Conservation (phyloP, 37 sponge, comb jelly and placozoan species). For the Crambe crambe region DNA sequence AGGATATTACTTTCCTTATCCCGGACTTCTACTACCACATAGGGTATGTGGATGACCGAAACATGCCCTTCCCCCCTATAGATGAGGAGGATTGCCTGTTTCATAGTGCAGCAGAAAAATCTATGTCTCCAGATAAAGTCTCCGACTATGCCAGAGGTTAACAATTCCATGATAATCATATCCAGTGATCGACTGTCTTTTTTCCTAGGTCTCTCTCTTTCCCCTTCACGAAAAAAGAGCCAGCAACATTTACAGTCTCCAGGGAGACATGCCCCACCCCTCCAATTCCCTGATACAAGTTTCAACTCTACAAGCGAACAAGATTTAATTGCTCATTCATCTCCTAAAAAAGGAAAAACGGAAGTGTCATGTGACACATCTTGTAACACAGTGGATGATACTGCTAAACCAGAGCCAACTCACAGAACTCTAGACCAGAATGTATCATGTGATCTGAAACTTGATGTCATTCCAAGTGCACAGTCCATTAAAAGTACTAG, state of each 20-base stretch:
- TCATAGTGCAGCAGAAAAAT: conserved; percentile 13
- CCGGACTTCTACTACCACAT: conserved; percentile 72
- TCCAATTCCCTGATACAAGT: neutral
- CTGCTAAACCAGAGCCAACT: neutral
- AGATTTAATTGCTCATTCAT: too few relatives aligned
- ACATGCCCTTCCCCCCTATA: conserved; percentile 66
- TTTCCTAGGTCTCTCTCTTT: too few relatives aligned
- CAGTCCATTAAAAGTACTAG: neutral
- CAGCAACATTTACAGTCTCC: neutral
- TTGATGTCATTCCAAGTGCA: neutral
- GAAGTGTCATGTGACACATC: too few relatives aligned
- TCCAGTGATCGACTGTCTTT: too few relatives aligned
- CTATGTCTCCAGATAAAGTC: conserved; percentile 32
- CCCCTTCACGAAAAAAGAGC: neutral
- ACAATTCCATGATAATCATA: too few relatives aligned
- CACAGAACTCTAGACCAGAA: neutral
- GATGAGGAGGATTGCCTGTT: conserved; percentile 50
- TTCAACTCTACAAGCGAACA: neutral
- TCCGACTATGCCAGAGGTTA: conserved; percentile 1
- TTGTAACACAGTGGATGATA: neutral
- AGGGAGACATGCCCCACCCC: neutral
- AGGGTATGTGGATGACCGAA: conserved; percentile 47
- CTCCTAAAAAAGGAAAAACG: too few relatives aligned
- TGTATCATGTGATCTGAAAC: neutral
- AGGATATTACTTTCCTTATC: conserved; percentile 66